Base-by-base conservation (phyloP, 2,113 vertebrate species). In the Pungitius pungitius region DNA sequence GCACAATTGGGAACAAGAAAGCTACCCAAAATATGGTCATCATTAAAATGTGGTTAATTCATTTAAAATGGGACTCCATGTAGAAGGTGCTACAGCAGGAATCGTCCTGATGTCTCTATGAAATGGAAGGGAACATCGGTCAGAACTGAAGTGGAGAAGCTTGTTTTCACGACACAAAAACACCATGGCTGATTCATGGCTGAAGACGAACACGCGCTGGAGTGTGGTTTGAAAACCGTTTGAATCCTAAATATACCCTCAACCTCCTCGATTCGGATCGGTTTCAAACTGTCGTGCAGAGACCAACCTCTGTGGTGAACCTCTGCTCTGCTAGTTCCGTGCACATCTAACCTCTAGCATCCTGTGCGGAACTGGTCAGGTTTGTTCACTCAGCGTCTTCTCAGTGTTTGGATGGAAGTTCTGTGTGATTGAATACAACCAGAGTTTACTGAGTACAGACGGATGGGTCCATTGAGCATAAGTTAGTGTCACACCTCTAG, bases 41-140 rank as follows among this genome's bases (percentile, higher is more conserved):
- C 80, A 74, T 78, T 35, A 30, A 30, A 30, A 54, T 82, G 51
- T 39, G 20, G 10, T 42, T 15, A n/a, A 59, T 26, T 22, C 59
- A 37, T 15, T n/a, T 17, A 6, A 51, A 20, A 45, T 35, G 2
- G 15, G 10, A 9, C 27, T 1, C 22, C 1, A 42, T 22, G 62
- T 15, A 11, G 12, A 15, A 45, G 1, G 2, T 15, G 22, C 27
- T 47, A 24, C 15, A 37, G 54, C 17, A 61, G 17, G 35, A 64
- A 56, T 22, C 24, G 30, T 55, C 27, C 26, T 37, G 30, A 33
- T 40, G 27, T 54, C 7, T 57, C 27, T 26, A 13, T 24, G 6
- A 26, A 20, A 56, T 35, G 49, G 14, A 26, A 45, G 27, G 79
- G 10, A 12, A 33, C 20, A 51, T 30, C 30, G 6, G 30, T 30